Evolutionary conservation across 1,140 invertebrate species (phyloP), one percentile per base, ranked within the genome.

Genomic region (Ephestia elutella): DNA sequence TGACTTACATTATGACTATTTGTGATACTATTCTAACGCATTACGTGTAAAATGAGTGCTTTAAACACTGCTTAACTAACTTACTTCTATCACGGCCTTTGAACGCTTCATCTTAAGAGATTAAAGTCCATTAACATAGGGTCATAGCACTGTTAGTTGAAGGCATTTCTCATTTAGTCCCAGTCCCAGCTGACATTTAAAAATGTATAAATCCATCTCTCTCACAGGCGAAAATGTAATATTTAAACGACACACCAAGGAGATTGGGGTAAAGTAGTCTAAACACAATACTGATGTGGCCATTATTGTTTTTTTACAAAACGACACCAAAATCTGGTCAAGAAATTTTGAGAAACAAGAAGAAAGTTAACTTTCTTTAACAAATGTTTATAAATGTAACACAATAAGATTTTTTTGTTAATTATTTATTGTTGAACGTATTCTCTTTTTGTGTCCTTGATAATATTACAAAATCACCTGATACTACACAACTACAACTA

Each of bases 1-100:
- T 44, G n/a, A 15, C 38, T 44, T 15, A 44, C 38, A 44, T 44
- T 44, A 44, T 2, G 38, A 63, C 63, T 71, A 71, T 59, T 68
- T 64, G 68, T 71, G 68, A 71, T 62, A 44, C 60, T 70, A 70
- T 62, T 59, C 54, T 63, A 66, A 60, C 50, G 58, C 57, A 60
- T 67, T 69, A 68, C 54, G 53, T 63, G 58, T 54, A 57, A 68
- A 62, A 61, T 62, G 70, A 65, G 70, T 77, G 69, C 68, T 68
- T 61, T 50, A 68, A 71, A 68, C 69, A 71, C 65, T 69, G 68
- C 65, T 70, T 75, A 68, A 20, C 57, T 70, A 71, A 38, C 70
- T 75, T 75, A 75, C 7, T 53, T 48, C 70, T 77, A 77, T 74
- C 74, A 77, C 74, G 74, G 74, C 74, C 74, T 17, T 68, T 71